phyloP scores from a whole-genome alignment of 92 coral and sea anemone genomes.

The Muricea muricata region DNA sequence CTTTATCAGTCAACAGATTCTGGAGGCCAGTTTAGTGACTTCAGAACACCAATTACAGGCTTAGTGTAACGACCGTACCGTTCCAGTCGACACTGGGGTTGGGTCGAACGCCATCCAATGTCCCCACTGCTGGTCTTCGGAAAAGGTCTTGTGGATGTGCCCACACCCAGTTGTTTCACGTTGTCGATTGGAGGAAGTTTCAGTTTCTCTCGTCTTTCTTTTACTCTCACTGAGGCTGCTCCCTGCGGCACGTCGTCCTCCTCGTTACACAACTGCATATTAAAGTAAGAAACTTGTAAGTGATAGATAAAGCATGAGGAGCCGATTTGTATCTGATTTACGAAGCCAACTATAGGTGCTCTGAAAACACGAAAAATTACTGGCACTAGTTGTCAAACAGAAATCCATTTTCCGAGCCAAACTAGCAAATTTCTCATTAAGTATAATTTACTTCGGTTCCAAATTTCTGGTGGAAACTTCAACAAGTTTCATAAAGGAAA shows the following conservation, averaged over 20 bases:
- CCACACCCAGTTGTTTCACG: slow-evolving; percentile 88
- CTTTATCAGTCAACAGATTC: slow-evolving; percentile 79
- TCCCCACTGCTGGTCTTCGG: slow-evolving; percentile 83
- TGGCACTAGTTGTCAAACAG: no score
- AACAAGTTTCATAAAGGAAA: no score
- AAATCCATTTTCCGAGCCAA: no score
- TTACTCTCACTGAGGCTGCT: slow-evolving; percentile 88
- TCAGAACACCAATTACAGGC: slow-evolving; percentile 76
- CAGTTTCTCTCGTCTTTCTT: slow-evolving; percentile 92
- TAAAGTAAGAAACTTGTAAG: no score
- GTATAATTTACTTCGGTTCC: no score
- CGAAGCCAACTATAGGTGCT: no score
- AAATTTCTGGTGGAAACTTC: no score
- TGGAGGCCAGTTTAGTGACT: slow-evolving; percentile 98
- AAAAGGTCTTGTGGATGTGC: slow-evolving; percentile 81
- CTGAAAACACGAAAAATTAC: no score
- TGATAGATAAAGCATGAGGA: no score
- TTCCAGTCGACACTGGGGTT: slow-evolving; percentile 83
- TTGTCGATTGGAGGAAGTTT: slow-evolving; percentile 97
- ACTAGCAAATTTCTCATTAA: no score
- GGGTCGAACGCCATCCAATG: slow-evolving; percentile 97
- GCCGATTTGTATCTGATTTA: no score
- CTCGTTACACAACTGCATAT: slow-evolving; percentile 95
- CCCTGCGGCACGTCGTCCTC: slow-evolving; percentile 83
- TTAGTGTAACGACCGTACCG: slow-evolving; percentile 93